A percentile compares a stretch with the other conserved stretches of the same genome.
Evolutionary conservation across 2,888 invertebrate genomes (phyloP).

Genomic region (Micoletzkya japonica): DNA sequence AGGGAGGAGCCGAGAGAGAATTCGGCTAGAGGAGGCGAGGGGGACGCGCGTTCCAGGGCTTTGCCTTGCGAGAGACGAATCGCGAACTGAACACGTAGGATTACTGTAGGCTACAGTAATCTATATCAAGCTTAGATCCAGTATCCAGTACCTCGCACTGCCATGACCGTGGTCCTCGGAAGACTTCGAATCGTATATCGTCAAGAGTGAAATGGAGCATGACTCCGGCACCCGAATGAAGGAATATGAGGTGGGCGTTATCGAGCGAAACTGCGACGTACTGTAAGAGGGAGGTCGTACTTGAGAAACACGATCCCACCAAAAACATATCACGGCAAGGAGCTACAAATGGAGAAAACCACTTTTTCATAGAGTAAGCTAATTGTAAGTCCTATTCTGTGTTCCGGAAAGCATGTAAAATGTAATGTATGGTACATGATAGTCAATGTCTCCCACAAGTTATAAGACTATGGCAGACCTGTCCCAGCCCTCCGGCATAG

Average conservation of each 20-base stretch:
- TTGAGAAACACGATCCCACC: not conserved
- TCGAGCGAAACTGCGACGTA: conserved; percentile 64
- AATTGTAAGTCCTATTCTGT: no score
- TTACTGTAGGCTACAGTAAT: not conserved
- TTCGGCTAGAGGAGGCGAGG: conserved; percentile 40
- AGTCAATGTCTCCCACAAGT: no score
- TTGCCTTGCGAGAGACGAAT: conserved; percentile 20
- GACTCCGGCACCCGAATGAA: conserved; percentile 65
- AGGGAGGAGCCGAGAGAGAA: conserved; percentile 44
- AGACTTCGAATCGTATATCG: conserved; percentile 56
- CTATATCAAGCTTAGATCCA: not conserved
- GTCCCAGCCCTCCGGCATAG: no score
- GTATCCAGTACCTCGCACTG: conserved; percentile 23
- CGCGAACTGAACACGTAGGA: not conserved
- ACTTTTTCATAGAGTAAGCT: no score
- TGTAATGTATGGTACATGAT: no score
- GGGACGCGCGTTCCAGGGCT: conserved; percentile 10
- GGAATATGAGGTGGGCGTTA: conserved; percentile 64
- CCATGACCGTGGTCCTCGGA: conserved; percentile 34
- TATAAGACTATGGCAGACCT: no score
- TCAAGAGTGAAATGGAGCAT: conserved; percentile 66
- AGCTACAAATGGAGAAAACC: no score
- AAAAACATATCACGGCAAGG: no score
- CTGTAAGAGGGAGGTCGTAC: conserved; percentile 49
- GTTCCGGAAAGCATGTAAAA: no score